Conservation (phyloP, 2,113 vertebrate species). For the zebrafish (Danio rerio) region DNA sequence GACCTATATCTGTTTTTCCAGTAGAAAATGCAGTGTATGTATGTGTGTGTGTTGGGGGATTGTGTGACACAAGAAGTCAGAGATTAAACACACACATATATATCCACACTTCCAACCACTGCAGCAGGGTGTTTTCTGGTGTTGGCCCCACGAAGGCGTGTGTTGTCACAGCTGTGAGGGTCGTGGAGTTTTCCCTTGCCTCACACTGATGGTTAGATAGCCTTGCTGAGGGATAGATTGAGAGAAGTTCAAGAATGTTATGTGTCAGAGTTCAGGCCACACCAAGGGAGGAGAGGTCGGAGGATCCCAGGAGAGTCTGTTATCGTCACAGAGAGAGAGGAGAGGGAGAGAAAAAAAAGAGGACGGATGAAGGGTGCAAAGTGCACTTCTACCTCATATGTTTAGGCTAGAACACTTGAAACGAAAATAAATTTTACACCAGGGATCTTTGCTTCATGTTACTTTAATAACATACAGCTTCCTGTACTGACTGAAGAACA, state of each 20-base stretch:
- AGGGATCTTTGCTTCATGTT: background rate
- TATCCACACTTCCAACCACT: slow-evolving; percentile 11
- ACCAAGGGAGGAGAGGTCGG: slow-evolving; percentile 11
- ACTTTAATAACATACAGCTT: slow-evolving; percentile 1
- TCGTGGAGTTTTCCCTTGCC: slow-evolving; percentile 65
- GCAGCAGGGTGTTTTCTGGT: slow-evolving; percentile 66
- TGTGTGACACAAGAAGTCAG: background rate
- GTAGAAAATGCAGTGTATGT: background rate
- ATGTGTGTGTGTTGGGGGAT: background rate
- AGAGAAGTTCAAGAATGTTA: slow-evolving; percentile 10
- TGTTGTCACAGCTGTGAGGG: slow-evolving; percentile 70
- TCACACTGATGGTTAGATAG: slow-evolving; percentile 65
- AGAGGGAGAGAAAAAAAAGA: slow-evolving; percentile 16
- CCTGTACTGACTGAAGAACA: slow-evolving; percentile 13
- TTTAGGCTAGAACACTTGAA: slow-evolving; percentile 28
- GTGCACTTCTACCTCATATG: background rate
- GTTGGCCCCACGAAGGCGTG: slow-evolving; percentile 59
- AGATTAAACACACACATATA: slow-evolving; percentile 41
- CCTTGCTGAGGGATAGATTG: slow-evolving; percentile 45
- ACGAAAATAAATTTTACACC: slow-evolving; percentile 30
- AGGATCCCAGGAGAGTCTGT: slow-evolving; percentile 18
- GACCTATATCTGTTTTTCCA: background rate
- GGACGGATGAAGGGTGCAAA: slow-evolving; percentile 11
- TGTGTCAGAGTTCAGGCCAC: slow-evolving; percentile 11
- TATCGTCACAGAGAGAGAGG: background rate